phyloP scores from a whole-genome alignment of 2,113 vertebrate species.

The Budorcas taxicolor region DNA sequence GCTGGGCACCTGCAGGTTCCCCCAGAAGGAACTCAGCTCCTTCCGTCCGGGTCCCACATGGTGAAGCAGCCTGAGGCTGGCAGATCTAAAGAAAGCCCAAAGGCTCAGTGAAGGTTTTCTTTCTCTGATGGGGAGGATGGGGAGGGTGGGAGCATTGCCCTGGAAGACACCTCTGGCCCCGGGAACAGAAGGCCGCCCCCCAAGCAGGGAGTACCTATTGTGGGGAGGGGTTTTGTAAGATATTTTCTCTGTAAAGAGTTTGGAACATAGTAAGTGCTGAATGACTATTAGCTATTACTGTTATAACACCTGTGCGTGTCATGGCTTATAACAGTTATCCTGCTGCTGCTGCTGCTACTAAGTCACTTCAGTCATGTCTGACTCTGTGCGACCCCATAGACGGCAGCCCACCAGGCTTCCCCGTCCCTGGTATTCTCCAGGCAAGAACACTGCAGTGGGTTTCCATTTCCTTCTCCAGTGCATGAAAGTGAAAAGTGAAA shows the following conservation, averaged over 20 bases:
- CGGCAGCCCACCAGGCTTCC: too few species aligned
- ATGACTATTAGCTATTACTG: not conserved
- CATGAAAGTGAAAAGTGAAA: too few species aligned
- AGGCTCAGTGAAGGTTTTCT: too few species aligned
- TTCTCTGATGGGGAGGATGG: not conserved
- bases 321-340: too few species aligned
- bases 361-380: too few species aligned
- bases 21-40: not conserved
- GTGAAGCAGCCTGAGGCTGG: not conserved
- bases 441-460: too few species aligned
- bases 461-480: too few species aligned
- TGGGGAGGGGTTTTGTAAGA: not conserved
- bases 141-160: not conserved
- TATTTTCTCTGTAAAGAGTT: not conserved
- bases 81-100: not conserved
- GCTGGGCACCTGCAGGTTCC: not conserved
- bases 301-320: rapidly evolving
- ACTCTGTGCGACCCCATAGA: too few species aligned
- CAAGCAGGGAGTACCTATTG: not conserved
- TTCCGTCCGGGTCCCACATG: rapidly evolving
- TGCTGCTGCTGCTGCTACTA: too few species aligned
- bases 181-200: not conserved
- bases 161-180: not conserved
- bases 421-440: too few species aligned
- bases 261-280: not conserved